Evolutionary conservation across 2,113 vertebrate genomes (phyloP).

Genomic region (Gavialis gangeticus): DNA sequence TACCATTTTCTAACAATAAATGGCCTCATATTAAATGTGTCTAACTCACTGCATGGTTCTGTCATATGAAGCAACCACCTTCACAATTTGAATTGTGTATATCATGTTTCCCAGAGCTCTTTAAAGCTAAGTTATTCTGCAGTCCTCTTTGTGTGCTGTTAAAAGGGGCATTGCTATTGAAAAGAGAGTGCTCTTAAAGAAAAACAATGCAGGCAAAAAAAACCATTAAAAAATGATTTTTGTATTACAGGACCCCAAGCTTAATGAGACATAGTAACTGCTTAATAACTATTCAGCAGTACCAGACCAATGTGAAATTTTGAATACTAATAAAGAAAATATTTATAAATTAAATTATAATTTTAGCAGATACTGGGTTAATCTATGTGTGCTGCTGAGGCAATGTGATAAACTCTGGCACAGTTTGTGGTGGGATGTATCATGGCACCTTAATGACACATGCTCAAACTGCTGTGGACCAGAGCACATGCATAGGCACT

Average conservation of each 20-base stretch:
- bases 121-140: neutral
- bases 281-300: neutral
- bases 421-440: neutral
- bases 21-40: constrained; percentile 13
- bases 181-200: neutral
- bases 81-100: neutral
- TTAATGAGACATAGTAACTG: neutral
- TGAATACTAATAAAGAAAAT: constrained; percentile 10
- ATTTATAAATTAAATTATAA: neutral
- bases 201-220: neutral
- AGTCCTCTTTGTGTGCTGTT: neutral
- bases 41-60: constrained; percentile 23
- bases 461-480: too few relatives aligned
- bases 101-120: neutral
- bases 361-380: neutral
- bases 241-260: neutral
- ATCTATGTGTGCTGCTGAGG: neutral
- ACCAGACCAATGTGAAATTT: neutral
- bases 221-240: neutral
- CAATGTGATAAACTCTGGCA: too few relatives aligned
- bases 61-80: neutral
- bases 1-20: constrained; percentile 29
- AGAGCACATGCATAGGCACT: too few relatives aligned
- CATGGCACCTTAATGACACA: too few relatives aligned
- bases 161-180: neutral